phyloP scores from a whole-genome alignment of 1,140 invertebrate species.

The Ceratina australensis region DNA sequence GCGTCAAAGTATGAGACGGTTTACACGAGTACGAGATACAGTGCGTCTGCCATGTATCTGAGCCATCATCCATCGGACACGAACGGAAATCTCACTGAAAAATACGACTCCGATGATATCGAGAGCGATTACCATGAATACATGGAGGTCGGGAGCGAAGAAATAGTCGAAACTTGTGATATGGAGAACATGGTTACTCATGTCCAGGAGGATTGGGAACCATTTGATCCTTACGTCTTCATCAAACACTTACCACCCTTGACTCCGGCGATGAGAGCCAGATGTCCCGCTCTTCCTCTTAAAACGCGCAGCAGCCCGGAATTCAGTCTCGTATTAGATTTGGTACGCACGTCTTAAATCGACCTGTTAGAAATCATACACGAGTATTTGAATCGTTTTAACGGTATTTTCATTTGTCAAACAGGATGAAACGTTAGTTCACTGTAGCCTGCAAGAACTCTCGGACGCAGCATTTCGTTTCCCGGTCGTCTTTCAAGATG shows the following conservation, averaged over 20 bases:
- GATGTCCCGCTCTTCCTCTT: conserved; percentile 94
- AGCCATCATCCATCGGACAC: conserved; percentile 66
- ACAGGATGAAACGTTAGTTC: conserved; percentile 95
- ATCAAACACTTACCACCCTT: conserved; percentile 95
- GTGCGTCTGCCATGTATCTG: conserved; percentile 63
- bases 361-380: neutral
- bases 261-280: conserved; percentile 90
- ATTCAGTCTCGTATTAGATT: conserved; percentile 93
- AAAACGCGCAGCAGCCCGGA: conserved; percentile 96
- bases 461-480: conserved; percentile 96
- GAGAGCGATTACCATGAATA: conserved; percentile 75
- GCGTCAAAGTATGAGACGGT: conserved; percentile 69
- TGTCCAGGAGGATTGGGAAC: conserved; percentile 87
- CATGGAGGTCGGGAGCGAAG: conserved; percentile 76
- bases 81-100: conserved; percentile 72
- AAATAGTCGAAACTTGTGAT: conserved; percentile 79
- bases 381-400: neutral
- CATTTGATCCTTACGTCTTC: conserved; percentile 94
- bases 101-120: conserved; percentile 70
- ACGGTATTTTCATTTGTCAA: conserved; percentile 23
- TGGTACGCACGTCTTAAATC: conserved; percentile 81
- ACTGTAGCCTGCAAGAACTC: conserved; percentile 95
- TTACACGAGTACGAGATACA: conserved; percentile 60
- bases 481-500: conserved; percentile 96
- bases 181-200: conserved; percentile 81